Conservation (phyloP, 2,113 vertebrate species). For the Chrysemys picta region DNA sequence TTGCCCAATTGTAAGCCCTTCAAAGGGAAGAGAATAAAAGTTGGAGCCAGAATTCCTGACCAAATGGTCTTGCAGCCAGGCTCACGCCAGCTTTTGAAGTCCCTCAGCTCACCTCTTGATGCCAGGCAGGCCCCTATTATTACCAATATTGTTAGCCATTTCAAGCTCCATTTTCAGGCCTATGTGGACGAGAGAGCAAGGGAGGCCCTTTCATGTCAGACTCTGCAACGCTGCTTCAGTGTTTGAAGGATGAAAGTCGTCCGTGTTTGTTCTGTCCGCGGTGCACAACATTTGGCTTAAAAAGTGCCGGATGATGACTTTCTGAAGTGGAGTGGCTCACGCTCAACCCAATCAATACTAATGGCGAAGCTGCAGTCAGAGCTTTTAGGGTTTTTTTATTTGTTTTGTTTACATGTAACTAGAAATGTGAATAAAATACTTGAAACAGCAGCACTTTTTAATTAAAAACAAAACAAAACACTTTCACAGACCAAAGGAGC, state of each 20-base stretch:
- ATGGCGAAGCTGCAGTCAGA: constrained; percentile 49
- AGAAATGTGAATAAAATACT: background rate
- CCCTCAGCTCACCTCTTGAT: constrained; percentile 87
- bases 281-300: constrained; percentile 66
- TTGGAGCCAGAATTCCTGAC: constrained; percentile 77
- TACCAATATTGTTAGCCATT: constrained; percentile 85
- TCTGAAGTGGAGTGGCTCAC: constrained; percentile 46
- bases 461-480: constrained; percentile 51
- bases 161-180: constrained; percentile 86
- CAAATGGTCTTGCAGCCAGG: constrained; percentile 73
- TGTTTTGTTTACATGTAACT: constrained; percentile 47
- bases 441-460: constrained; percentile 23
- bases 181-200: constrained; percentile 81
- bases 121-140: constrained; percentile 90
- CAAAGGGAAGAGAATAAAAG: constrained; percentile 96
- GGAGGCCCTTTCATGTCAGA: constrained; percentile 89
- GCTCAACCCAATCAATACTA: constrained; percentile 47
- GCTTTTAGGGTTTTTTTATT: background rate
- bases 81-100: constrained; percentile 90
- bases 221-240: constrained; percentile 70
- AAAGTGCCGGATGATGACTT: constrained; percentile 67
- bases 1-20: constrained; percentile 91
- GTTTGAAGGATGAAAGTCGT: constrained; percentile 76
- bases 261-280: constrained; percentile 64
- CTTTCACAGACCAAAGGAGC: background rate